Percentiles rank a stretch among this genome's conserved stretches.
phyloP scores from a whole-genome alignment of 2,113 vertebrate species.

The Scomber japonicus region DNA sequence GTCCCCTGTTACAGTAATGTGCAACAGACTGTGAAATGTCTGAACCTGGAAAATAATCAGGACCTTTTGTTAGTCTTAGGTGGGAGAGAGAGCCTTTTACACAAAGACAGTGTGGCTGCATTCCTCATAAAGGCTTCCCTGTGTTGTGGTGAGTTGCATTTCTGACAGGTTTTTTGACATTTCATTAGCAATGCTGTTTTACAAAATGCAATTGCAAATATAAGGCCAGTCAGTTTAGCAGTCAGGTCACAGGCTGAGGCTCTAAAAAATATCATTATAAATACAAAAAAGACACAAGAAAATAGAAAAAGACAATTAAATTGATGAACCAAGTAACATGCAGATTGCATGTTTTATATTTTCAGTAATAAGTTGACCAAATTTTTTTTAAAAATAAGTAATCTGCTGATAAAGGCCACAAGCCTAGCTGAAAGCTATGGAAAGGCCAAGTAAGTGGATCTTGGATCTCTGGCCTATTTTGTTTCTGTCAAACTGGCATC shows the following conservation, averaged over 20 bases:
- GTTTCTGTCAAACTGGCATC: too few species aligned
- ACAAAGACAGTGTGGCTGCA: slow-evolving; percentile 30
- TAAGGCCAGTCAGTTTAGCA: slow-evolving; percentile 3
- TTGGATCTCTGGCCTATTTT: too few species aligned
- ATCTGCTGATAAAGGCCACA: too few species aligned
- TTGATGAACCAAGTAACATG: too few species aligned
- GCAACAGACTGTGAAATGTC: slow-evolving; percentile 76
- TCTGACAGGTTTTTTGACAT: slow-evolving; percentile 27
- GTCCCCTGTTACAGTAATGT: slow-evolving; percentile 66
- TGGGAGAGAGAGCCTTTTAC: slow-evolving; percentile 46
- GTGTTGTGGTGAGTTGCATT: slow-evolving; percentile 37
- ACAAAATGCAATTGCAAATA: not conserved
- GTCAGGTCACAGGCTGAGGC: not conserved
- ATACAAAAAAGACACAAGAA: not conserved
- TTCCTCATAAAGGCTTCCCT: slow-evolving; percentile 57
- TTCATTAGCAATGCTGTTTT: slow-evolving; percentile 29
- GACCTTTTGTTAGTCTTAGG: slow-evolving; percentile 63
- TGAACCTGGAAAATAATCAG: slow-evolving; percentile 71
- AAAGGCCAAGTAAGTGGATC: too few species aligned
- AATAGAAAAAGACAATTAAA: too few species aligned
- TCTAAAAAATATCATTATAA: not conserved
- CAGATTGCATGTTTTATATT: too few species aligned
- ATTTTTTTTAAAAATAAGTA: not conserved
- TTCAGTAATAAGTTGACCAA: too few species aligned
- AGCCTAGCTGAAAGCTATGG: not conserved